Base-by-base conservation (phyloP, 2,113 vertebrate species). In the Gulo gulo region DNA sequence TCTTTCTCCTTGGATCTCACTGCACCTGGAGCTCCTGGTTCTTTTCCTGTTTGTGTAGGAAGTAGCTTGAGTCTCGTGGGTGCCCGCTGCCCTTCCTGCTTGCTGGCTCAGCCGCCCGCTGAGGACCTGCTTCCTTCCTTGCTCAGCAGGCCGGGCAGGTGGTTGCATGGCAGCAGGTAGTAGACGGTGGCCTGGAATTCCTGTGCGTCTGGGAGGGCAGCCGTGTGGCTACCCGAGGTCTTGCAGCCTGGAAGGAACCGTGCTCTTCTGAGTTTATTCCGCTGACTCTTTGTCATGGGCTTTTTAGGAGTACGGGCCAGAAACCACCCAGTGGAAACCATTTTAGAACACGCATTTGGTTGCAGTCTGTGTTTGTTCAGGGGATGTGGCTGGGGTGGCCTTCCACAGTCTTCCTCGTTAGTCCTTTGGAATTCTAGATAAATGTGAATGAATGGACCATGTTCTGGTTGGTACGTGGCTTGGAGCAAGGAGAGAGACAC, bases 181-280 rank as follows among this genome's bases (percentile, higher is more conserved):
- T 23, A 14, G 15, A 4, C 2, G 15, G 59, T 45, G 31, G 9
- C 10, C 34, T n/a, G 6, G 29, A 9, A 67, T 36, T 45, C 8
- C 31, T 16, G 1, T 18, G 8, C 0, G 6, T 57, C 42, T 24
- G 2, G 8, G 87, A 5, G 36, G 12, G 4, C 9, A 10, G 45
- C 45, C n/a, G 31, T 31, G 0, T 26, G n/a, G 23, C 29, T 74
- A 14, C 50, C 14, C 29, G 1, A 31, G 7, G 52, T 20, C 16
- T 45, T 16, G 42, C 88, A 52, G 45, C 69, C 34, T 31, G 14
- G 23, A 20, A 57, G n/a, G 73, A 91, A 73, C 31, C 15, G 31
- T 42, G 15, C 18, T 59, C 39, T 15, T 21, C 15, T 13, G 45
- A 36, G 13, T 80, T 76, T 71, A 55, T 71, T 78, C 12, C 79